Evolutionary conservation across 2,113 vertebrate species (phyloP).

Genomic region (Vanacampus margaritifer): DNA sequence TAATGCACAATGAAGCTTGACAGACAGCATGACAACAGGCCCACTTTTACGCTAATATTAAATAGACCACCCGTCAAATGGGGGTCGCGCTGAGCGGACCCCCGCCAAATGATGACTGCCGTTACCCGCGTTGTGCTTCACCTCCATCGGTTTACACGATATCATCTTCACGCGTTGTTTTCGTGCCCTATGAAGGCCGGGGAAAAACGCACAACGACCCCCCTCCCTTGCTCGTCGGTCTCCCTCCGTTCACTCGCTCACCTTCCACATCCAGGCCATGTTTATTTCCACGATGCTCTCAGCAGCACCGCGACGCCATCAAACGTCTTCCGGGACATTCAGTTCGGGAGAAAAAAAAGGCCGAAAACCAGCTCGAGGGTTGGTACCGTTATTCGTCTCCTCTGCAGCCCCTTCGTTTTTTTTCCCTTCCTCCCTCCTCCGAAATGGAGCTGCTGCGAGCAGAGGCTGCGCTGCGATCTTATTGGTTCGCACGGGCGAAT

Average conservation of each 20-base stretch:
- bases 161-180: background rate
- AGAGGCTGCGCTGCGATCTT: constrained; percentile 31
- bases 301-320: constrained; percentile 14
- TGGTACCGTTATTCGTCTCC: constrained; percentile 60
- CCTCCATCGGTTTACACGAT: background rate
- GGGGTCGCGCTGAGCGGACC: background rate
- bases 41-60: background rate
- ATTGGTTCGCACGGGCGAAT: constrained; percentile 51
- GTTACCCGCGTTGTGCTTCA: background rate
- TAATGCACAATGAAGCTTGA: background rate
- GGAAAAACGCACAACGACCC: background rate
- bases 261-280: constrained; percentile 80
- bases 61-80: background rate
- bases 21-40: background rate
- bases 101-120: background rate
- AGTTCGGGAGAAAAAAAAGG: background rate
- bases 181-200: background rate
- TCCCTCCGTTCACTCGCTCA: constrained; percentile 39
- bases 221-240: background rate
- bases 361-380: constrained; percentile 15
- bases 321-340: background rate
- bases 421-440: constrained; percentile 11
- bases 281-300: constrained; percentile 63
- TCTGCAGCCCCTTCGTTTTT: constrained; percentile 22
- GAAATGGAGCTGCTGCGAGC: constrained; percentile 42